Evolutionary conservation across 2,113 vertebrate genomes (phyloP).

Genomic region (Phaethornis superciliosus): DNA sequence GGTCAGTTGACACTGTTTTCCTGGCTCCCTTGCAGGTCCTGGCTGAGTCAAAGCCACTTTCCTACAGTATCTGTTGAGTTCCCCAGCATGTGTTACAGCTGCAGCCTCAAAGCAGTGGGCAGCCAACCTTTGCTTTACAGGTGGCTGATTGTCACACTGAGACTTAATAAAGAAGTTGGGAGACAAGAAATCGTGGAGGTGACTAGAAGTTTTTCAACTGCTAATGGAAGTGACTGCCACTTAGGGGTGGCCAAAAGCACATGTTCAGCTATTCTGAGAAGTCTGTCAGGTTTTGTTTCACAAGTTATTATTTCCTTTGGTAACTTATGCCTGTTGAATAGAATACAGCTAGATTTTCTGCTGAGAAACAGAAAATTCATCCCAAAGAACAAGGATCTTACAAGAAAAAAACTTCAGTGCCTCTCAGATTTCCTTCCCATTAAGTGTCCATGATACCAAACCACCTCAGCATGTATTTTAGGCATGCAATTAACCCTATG

Average conservation of each 20-base stretch:
- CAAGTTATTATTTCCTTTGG: not conserved
- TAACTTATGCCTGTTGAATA: not conserved
- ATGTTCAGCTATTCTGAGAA: not conserved
- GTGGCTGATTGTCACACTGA: not conserved
- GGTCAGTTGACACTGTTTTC: not conserved
- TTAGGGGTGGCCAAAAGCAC: not conserved
- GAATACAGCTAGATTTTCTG: not conserved
- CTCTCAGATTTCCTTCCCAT: not conserved
- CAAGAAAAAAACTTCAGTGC: not conserved
- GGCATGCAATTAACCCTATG: not conserved
- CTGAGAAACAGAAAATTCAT: not conserved
- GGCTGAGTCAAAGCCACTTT: not conserved
- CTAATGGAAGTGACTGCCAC: slow-evolving; percentile 19
- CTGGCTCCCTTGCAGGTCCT: not conserved
- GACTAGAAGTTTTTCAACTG: not conserved
- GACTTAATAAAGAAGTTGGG: not conserved
- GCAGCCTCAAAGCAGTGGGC: not conserved
- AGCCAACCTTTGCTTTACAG: not conserved
- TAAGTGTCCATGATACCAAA: not conserved
- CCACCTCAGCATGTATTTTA: not conserved
- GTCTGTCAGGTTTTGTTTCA: not conserved
- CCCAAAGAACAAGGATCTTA: not conserved
- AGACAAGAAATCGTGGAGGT: not conserved
- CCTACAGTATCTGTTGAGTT: not conserved
- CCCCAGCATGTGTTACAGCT: not conserved